Base-by-base conservation (phyloP, 1,140 invertebrate genomes). In the Wiebesia pumilae region DNA sequence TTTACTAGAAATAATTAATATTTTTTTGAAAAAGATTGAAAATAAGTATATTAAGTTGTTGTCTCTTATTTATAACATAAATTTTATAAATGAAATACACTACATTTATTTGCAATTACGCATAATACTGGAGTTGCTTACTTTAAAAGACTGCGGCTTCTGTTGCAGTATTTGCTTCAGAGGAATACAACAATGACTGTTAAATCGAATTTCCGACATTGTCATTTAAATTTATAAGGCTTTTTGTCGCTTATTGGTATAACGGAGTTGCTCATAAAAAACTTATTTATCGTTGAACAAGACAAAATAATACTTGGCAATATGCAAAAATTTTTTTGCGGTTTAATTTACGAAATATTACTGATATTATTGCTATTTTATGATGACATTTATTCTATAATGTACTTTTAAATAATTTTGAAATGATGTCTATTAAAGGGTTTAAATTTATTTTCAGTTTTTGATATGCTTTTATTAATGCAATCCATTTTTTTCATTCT, bases 191-290 rank as follows among this genome's bases (percentile, higher is more conserved):
- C 24, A 69, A 40, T 51, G 27, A 16, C 62, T 33, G 82, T 69
- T 83, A 83, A 75, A 62, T 83, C 51, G 69, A 83, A 83, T 83
- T 83, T 83, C 82, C 82, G 82, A 51, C 47, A 40, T 62, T 30
- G 33, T 30, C 40, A 33, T 62, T 62, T 3, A 77, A 58, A 47
- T 3, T 27, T 75, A 65, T 75, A 75, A n/a, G 51, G 35, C 51
- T n/a, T 62, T 75, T 83, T 75, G 81, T 83, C 67, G 67, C n/a
- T 67, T 47, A 81, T 67, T 47, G 62, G 30, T 67, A 12, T n/a
- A n/a, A 24, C 40, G 9, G 14, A 14, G 65, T 21, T 27, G 3
- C 62, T 62, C 40, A 27, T 82, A 73, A 51, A 82, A 73, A 33
- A 6, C 24, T 58, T 67, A 67, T 67, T 81, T 81, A 81, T 81